Evolutionary conservation across 2,113 vertebrate genomes (phyloP).

Genomic region (Pitta sordida): DNA sequence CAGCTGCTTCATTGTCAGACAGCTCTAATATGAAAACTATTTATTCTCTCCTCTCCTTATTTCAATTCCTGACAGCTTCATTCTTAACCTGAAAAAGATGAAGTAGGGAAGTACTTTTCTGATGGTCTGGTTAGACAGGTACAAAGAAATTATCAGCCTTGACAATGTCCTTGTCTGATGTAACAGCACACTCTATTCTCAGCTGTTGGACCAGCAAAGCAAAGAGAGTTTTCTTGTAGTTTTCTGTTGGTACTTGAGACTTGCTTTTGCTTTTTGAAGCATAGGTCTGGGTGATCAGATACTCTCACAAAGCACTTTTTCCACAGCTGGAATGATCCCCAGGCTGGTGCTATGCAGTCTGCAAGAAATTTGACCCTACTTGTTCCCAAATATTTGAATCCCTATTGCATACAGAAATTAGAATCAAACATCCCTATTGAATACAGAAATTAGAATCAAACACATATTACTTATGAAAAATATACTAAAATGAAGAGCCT

Average conservation of each 20-base stretch:
- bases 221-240: neutral
- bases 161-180: neutral
- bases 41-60: neutral
- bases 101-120: neutral
- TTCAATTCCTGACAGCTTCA: neutral
- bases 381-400: neutral
- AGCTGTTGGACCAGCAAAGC: neutral
- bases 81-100: conserved; percentile 24
- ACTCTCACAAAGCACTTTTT: neutral
- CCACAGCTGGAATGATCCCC: neutral
- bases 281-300: accelerated
- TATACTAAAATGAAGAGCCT: conserved; percentile 5
- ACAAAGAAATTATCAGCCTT: conserved; percentile 8
- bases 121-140: neutral
- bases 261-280: neutral
- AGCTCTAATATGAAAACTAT: neutral
- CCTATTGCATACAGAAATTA: neutral
- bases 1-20: neutral
- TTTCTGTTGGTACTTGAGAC: neutral
- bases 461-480: neutral
- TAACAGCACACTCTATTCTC: neutral
- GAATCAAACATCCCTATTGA: neutral
- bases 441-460: neutral
- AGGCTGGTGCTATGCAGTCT: neutral
- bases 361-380: neutral